Conservation (phyloP, 2,888 invertebrate species). For the Drosophila parthenogenetica region DNA sequence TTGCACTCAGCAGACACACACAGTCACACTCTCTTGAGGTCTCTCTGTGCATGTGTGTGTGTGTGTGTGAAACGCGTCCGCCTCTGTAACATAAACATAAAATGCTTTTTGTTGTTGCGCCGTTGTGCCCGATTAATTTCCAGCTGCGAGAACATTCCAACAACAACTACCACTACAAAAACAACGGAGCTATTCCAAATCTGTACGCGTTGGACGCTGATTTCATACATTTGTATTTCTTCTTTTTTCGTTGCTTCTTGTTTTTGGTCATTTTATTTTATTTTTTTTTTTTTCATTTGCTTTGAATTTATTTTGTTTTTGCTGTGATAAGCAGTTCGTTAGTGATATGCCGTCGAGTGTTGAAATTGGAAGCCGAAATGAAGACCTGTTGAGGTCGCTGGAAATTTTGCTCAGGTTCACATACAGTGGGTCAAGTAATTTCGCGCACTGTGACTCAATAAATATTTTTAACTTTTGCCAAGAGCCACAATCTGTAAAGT, state of each 20-base stretch:
- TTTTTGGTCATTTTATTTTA: too few species aligned
- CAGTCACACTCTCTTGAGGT: conserved; percentile 8
- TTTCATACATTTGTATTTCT: conserved; percentile 40
- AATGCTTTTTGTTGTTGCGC: conserved; percentile 69
- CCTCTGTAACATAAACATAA: conserved; percentile 75
- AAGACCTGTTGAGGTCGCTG: conserved; percentile 48
- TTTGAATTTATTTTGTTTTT: conserved; percentile 26
- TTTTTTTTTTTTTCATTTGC: conserved; percentile 33
- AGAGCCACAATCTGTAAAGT: too few species aligned
- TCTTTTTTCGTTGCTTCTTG: conserved; percentile 14
- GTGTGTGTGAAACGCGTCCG: conserved; percentile 43
- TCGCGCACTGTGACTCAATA: not conserved
- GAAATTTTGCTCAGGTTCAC: conserved; percentile 18
- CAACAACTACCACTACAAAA: conserved; percentile 12
- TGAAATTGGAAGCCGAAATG: conserved; percentile 47
- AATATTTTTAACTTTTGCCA: not conserved
- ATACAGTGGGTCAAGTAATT: not conserved
- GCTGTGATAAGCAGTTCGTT: conserved; percentile 69
- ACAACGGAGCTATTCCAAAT: conserved; percentile 9
- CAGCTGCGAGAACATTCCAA: conserved; percentile 80
- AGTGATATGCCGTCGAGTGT: conserved; percentile 15
- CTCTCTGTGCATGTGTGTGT: not conserved
- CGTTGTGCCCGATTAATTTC: conserved; percentile 64
- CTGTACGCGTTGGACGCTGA: conserved; percentile 24
- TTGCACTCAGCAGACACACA: conserved; percentile 9